These are phyloP conservation scores for Mus spretus DNA, from an alignment of 2,797 vertebrate species.

Conservation along the genomic window DNA sequence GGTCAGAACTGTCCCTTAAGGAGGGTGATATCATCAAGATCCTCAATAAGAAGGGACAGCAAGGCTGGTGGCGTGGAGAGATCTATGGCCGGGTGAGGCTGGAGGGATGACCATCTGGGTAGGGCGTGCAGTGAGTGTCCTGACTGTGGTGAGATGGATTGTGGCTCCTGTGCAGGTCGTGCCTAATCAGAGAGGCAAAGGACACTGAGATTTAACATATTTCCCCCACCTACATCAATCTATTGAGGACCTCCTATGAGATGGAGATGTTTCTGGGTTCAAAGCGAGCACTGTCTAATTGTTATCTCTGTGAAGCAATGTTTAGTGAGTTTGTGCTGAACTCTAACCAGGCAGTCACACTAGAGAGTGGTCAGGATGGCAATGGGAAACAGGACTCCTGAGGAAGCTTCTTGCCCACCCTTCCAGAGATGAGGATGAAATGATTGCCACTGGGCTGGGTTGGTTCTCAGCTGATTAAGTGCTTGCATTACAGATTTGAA, in stretches of 20 bases:
- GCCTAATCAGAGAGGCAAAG: neutral
- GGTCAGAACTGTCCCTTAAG: conserved; percentile 93
- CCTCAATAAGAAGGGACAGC: conserved; percentile 94
- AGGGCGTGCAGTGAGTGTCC: neutral
- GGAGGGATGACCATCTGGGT: conserved; percentile 83
- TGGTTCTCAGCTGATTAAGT: neutral
- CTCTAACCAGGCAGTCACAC: neutral
- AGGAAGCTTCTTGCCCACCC: neutral
- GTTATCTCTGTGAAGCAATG: neutral
- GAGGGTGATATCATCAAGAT: conserved; percentile 96
- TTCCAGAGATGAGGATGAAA: neutral
- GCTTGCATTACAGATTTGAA: neutral
- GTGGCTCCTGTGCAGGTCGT: neutral
- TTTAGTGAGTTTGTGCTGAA: neutral
- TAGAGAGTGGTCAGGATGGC: neutral
- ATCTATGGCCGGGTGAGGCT: conserved; percentile 94
- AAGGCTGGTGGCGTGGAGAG: conserved; percentile 97
- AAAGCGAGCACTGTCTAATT: neutral
- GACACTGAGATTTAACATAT: neutral
- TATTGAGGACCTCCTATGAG: neutral
- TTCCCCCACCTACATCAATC: neutral
- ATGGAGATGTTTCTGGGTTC: neutral
- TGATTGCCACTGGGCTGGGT: neutral
- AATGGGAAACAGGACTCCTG: neutral
- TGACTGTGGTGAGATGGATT: fast-evolving